Conservation (phyloP, 2,797 vertebrate species). For the Chrysocyon brachyurus region DNA sequence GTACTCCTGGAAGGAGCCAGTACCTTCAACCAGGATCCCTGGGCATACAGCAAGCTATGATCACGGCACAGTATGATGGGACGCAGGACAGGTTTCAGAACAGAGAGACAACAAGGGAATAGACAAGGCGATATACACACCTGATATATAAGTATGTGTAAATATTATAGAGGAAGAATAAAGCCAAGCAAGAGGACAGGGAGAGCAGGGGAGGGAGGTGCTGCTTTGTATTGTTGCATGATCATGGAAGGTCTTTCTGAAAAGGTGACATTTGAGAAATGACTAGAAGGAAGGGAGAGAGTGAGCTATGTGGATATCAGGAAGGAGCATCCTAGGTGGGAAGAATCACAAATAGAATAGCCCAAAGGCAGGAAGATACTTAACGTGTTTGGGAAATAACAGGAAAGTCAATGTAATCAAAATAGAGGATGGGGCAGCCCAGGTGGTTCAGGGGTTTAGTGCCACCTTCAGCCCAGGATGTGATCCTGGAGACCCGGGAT, state of each 20-base stretch:
- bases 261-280: neutral
- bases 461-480: too few relatives aligned
- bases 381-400: neutral
- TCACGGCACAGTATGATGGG: neutral
- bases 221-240: neutral
- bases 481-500: too few relatives aligned
- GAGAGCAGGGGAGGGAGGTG: neutral
- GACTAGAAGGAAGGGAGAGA: neutral
- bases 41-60: neutral
- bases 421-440: neutral
- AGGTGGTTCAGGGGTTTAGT: too few relatives aligned
- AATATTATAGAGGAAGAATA: neutral
- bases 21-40: neutral
- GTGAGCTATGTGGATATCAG: neutral
- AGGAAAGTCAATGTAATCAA: neutral
- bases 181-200: neutral
- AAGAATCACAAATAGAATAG: neutral
- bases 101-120: neutral
- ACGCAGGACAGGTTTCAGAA: neutral
- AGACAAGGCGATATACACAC: neutral
- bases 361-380: neutral
- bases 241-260: neutral
- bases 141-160: too few relatives aligned
- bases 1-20: neutral
- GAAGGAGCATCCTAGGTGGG: too few relatives aligned